Conservation (phyloP, 2,888 invertebrate species). For the Coecobrya sp. region DNA sequence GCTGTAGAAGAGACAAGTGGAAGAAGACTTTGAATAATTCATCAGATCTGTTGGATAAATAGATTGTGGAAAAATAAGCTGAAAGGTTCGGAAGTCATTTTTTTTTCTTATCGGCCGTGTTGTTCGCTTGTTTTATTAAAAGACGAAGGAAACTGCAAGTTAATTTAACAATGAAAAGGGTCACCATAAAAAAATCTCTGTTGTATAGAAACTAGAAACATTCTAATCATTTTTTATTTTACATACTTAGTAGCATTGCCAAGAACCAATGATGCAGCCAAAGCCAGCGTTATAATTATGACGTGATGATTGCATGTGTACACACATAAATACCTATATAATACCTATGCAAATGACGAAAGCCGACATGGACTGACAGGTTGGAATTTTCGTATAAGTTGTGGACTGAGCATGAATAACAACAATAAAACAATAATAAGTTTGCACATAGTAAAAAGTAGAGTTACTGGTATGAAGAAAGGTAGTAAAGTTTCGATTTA, state of each 20-base stretch:
- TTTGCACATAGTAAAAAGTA: too few species aligned
- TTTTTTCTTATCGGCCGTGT: neutral
- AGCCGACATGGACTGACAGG: constrained; percentile 17
- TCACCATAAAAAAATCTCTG: too few species aligned
- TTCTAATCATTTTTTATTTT: too few species aligned
- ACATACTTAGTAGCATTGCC: too few species aligned
- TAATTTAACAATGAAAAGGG: neutral
- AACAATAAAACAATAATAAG: neutral
- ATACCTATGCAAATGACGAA: constrained; percentile 22
- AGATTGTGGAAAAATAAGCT: neutral
- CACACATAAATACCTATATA: neutral
- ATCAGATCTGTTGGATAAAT: neutral
- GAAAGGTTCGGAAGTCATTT: neutral
- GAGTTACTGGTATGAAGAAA: neutral
- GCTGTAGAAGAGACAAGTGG: neutral
- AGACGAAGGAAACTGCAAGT: neutral
- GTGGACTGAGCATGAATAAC: neutral
- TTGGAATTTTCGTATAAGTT: neutral
- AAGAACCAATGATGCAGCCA: neutral
- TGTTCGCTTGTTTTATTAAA: neutral
- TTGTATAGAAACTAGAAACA: too few species aligned
- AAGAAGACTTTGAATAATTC: constrained; percentile 7
- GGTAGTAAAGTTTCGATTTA: neutral
- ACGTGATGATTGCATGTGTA: constrained; percentile 34
- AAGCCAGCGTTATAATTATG: neutral